phyloP scores from a whole-genome alignment of 2,113 vertebrate species.

The Semnornis frantzii region DNA sequence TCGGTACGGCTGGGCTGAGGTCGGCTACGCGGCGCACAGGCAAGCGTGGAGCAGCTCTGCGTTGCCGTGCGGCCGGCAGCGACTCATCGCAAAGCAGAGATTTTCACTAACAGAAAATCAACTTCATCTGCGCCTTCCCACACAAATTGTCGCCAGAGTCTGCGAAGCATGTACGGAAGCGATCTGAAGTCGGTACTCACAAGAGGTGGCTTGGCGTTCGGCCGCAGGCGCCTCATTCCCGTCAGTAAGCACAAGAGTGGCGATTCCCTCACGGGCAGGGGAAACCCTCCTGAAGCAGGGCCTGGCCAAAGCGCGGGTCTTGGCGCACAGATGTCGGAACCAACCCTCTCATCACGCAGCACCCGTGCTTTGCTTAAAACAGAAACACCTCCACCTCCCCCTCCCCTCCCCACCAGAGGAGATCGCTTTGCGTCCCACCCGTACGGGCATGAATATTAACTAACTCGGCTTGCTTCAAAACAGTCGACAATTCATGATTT shows the following conservation, averaged over 20 bases:
- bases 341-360: neutral
- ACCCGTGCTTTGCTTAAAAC: neutral
- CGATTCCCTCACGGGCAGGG: neutral
- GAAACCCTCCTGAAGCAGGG: neutral
- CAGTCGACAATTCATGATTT: neutral
- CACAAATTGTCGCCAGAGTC: neutral
- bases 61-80: neutral
- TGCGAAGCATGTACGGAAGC: rapidly evolving
- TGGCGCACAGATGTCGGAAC: neutral
- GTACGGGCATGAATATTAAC: rapidly evolving
- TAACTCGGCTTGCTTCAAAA: neutral
- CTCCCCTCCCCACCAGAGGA: neutral
- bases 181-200: rapidly evolving
- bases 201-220: neutral
- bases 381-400: neutral
- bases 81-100: neutral
- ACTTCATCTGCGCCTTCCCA: neutral
- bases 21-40: neutral
- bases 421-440: neutral
- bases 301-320: neutral
- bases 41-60: neutral
- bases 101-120: neutral
- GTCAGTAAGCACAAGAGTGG: neutral
- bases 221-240: neutral
- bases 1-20: too few relatives aligned